Percentiles rank a stretch among this genome's conserved stretches.
phyloP scores from a whole-genome alignment of 2,113 vertebrate species.

The Calidris pygmaea region DNA sequence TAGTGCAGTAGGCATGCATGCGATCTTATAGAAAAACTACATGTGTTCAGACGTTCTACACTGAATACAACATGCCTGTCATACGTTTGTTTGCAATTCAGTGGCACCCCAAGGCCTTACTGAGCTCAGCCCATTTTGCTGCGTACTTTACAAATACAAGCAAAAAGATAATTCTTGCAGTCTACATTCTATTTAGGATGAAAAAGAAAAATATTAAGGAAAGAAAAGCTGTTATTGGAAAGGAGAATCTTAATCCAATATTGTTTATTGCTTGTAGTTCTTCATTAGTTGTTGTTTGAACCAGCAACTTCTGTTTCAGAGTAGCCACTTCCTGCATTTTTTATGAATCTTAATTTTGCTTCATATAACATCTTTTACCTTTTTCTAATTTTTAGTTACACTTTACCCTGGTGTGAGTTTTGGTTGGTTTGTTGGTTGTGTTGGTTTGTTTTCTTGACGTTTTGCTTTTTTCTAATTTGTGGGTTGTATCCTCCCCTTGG shows the following conservation, averaged over 20 bases:
- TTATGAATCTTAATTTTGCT: not conserved
- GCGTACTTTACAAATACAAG: not conserved
- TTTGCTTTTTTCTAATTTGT: not conserved
- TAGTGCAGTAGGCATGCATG: fast-evolving
- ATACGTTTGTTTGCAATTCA: fast-evolving
- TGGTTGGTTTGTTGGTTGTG: not conserved
- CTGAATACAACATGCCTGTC: fast-evolving
- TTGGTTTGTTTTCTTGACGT: not conserved
- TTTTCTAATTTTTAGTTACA: not conserved
- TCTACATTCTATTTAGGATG: not conserved
- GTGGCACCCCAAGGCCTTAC: fast-evolving
- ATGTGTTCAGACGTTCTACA: fast-evolving
- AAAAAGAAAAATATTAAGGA: not conserved
- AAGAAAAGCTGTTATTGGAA: not conserved
- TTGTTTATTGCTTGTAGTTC: not conserved
- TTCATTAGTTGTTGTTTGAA: not conserved
- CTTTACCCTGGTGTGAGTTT: not conserved
- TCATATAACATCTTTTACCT: not conserved
- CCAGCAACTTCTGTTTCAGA: not conserved
- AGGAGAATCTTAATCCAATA: not conserved
- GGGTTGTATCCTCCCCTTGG: not conserved
- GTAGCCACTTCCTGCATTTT: not conserved
- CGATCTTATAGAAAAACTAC: not conserved
- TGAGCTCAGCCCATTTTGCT: not conserved
- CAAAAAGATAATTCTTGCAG: not conserved